Percentiles rank a stretch among this genome's conserved stretches.
phyloP scores from a whole-genome alignment of 2,888 invertebrate species.

The Zele albiditarsus region DNA sequence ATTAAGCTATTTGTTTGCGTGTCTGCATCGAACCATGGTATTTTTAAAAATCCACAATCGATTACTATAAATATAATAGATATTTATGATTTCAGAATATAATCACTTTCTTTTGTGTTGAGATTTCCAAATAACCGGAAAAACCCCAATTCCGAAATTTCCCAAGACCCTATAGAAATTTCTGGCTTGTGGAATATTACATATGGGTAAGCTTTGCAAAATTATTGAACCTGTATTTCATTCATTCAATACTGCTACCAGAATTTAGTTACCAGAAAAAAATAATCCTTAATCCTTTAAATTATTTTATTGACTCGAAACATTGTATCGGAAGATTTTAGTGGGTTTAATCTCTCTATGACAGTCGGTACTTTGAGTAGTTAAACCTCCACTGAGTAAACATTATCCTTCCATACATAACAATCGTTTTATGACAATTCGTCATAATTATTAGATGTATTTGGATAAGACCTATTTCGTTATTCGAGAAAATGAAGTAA shows the following conservation, averaged over 20 bases:
- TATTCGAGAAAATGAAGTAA: too few species aligned
- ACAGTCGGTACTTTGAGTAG: background rate
- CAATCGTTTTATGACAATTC: too few species aligned
- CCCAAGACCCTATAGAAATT: too few species aligned
- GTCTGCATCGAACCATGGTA: slow-evolving; percentile 90
- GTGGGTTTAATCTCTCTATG: background rate
- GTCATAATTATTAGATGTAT: too few species aligned
- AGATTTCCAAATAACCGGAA: background rate
- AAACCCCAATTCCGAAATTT: too few species aligned
- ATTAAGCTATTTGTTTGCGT: slow-evolving; percentile 90
- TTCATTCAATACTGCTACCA: too few species aligned
- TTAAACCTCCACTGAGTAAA: background rate
- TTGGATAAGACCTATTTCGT: too few species aligned
- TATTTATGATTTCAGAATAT: background rate
- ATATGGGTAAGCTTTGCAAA: too few species aligned
- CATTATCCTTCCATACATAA: too few species aligned
- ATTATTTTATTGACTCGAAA: background rate
- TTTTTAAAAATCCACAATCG: slow-evolving; percentile 96
- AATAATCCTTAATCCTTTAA: background rate
- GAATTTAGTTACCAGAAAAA: background rate
- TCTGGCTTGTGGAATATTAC: too few species aligned
- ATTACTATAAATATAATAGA: slow-evolving; percentile 71
- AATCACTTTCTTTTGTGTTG: background rate
- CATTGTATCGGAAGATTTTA: background rate
- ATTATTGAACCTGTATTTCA: too few species aligned